Percentiles rank a stretch among this genome's conserved stretches.
phyloP scores from a whole-genome alignment of 2,113 vertebrate genomes.

The Chaetops frenatus region DNA sequence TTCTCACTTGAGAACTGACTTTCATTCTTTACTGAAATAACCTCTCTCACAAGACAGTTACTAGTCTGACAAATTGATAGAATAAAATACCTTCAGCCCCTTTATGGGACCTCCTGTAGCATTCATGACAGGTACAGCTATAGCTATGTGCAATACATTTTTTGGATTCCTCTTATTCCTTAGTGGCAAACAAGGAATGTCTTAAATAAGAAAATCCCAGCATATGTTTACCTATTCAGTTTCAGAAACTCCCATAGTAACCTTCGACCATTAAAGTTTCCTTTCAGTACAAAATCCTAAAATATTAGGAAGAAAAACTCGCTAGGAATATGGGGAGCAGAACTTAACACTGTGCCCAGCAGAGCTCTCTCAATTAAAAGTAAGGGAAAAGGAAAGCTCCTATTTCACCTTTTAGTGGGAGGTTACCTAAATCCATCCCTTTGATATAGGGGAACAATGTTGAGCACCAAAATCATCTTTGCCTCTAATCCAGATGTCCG shows the following conservation, averaged over 20 bases:
- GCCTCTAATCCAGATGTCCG: background rate
- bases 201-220: background rate
- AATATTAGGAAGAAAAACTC: background rate
- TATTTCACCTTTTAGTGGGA: background rate
- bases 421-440: background rate
- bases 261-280: background rate
- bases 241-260: background rate
- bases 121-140: background rate
- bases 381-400: background rate
- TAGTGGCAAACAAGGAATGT: background rate
- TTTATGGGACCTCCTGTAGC: background rate
- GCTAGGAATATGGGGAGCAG: background rate
- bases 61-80: background rate
- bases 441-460: background rate
- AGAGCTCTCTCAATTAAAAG: background rate
- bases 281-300: background rate
- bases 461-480: background rate
- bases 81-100: background rate
- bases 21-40: background rate
- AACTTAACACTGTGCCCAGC: background rate
- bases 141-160: background rate
- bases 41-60: background rate
- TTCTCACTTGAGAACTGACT: background rate
- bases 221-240: background rate
- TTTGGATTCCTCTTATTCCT: background rate